Evolutionary conservation across 2,797 vertebrate genomes (phyloP).

Genomic region (Helostoma temminkii): DNA sequence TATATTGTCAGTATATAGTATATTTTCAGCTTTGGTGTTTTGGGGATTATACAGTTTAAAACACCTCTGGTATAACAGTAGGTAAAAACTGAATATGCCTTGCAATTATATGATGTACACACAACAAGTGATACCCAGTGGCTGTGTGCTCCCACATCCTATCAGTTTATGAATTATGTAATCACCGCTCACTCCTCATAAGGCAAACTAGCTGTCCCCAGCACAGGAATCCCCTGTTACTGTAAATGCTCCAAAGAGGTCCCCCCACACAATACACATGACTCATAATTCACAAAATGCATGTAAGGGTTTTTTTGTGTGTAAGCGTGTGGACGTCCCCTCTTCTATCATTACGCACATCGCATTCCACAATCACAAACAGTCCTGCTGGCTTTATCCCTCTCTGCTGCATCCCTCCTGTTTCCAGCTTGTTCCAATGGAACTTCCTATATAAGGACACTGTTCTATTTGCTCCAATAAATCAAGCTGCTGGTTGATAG

Average conservation of each 20-base stretch:
- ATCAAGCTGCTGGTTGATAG: constrained; percentile 74
- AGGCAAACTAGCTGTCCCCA: constrained; percentile 71
- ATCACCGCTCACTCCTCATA: constrained; percentile 75
- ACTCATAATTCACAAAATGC: constrained; percentile 44
- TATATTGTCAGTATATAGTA: too few species aligned
- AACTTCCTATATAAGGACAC: constrained; percentile 89
- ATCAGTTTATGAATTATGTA: constrained; percentile 42
- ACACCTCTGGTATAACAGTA: background rate
- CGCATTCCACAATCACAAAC: constrained; percentile 66
- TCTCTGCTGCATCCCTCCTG: constrained; percentile 55
- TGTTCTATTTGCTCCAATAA: constrained; percentile 79
- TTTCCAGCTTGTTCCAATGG: constrained; percentile 71
- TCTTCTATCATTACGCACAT: constrained; percentile 54
- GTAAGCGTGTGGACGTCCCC: constrained; percentile 37
- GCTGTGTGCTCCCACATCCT: constrained; percentile 10
- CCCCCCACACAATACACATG: constrained; percentile 49
- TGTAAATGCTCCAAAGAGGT: constrained; percentile 61
- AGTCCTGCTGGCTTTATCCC: constrained; percentile 32
- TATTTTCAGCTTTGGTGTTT: background rate
- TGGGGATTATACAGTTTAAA: background rate
- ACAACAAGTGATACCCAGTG: background rate
- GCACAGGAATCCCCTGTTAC: constrained; percentile 72
- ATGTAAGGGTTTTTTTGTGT: constrained; percentile 9
- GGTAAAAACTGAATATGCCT: background rate
- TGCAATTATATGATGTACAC: background rate